Evolutionary conservation across 92 coral and sea anemone genomes (phyloP).

Genomic region (Montipora capitata): DNA sequence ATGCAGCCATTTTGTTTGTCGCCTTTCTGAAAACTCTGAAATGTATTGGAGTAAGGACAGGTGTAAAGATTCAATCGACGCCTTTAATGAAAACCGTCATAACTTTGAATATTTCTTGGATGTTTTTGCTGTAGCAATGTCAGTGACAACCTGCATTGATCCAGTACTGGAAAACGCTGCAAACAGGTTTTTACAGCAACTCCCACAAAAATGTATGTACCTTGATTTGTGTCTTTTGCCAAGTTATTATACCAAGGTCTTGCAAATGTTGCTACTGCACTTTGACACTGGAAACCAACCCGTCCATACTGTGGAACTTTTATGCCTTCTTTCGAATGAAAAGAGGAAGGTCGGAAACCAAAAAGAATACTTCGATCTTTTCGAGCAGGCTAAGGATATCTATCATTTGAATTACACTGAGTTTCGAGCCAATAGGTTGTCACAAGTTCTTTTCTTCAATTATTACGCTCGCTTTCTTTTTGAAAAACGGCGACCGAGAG

Average conservation of each 20-base stretch:
- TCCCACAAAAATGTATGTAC: constrained; percentile 51
- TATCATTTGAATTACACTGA: background rate
- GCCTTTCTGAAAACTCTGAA: constrained; percentile 10
- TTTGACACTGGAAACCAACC: background rate
- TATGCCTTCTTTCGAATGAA: constrained; percentile 49
- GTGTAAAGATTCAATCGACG: constrained; percentile 36
- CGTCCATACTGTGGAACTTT: constrained; percentile 31
- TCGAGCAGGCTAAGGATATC: constrained; percentile 7
- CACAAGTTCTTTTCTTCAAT: constrained; percentile 40
- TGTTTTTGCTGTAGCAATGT: background rate
- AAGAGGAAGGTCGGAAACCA: constrained; percentile 33
- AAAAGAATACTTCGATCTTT: constrained; percentile 6
- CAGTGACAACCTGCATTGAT: background rate
- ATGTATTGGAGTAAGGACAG: constrained; percentile 50
- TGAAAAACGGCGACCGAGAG: background rate
- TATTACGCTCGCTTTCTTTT: constrained; percentile 30
- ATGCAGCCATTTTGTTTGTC: constrained; percentile 25
- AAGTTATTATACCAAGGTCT: background rate
- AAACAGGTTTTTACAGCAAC: background rate
- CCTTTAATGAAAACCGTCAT: constrained; percentile 45
- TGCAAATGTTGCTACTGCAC: background rate
- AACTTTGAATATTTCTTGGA: constrained; percentile 50
- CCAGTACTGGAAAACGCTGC: background rate
- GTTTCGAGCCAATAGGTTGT: constrained; percentile 9
- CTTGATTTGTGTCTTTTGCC: constrained; percentile 56